phyloP scores from a whole-genome alignment of 2,113 vertebrate species.

The Danio rerio region GRCz12tu NC_133184.1:23245001-23245500 shows the following conservation, averaged over 20 bases:
- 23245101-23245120: neutral
- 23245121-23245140: neutral
- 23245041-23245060: neutral
- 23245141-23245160: neutral
- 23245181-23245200: neutral
- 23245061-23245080: neutral
- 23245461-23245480: no score
- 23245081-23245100: neutral
- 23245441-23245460: no score
- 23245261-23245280: neutral
- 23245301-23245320: neutral
- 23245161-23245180: neutral
- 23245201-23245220: neutral
- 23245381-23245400: no score
- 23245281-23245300: neutral
- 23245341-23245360: no score
- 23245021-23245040: neutral
- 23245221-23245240: neutral
- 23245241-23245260: no score
- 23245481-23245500: no score
- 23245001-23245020: neutral
- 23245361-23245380: neutral
- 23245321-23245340: neutral
- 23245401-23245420: no score
- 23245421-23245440: no score